Evolutionary conservation across 2,113 vertebrate species (phyloP).

Genomic region (Beaufortia kweichowensis): DNA sequence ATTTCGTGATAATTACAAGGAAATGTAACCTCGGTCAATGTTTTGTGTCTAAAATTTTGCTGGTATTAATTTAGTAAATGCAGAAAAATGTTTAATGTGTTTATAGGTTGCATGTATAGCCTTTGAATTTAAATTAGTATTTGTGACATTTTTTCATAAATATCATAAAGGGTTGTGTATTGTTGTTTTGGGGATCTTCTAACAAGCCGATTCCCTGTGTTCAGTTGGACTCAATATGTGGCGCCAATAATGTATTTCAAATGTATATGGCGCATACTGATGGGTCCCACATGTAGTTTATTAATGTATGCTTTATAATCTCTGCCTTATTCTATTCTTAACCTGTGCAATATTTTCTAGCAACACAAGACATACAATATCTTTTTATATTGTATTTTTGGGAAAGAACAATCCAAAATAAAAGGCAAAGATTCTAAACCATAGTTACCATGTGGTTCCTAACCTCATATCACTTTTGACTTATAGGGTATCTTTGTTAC

Average conservation of each 20-base stretch:
- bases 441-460: conserved; percentile 82
- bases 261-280: conserved; percentile 38
- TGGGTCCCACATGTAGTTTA: conserved; percentile 52
- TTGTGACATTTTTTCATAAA: background rate
- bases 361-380: background rate
- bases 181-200: conserved; percentile 30
- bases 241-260: conserved; percentile 26
- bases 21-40: background rate
- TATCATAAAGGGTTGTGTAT: conserved; percentile 30
- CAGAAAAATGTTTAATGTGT: background rate
- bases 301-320: conserved; percentile 73
- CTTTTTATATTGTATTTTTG: background rate
- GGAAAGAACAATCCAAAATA: conserved; percentile 35
- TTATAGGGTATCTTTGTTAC: conserved; percentile 99
- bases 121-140: background rate
- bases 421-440: conserved; percentile 84
- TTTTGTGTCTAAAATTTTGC: background rate
- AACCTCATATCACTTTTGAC: conserved; percentile 99
- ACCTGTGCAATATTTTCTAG: background rate
- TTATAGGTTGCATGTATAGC: too few species aligned
- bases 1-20: background rate
- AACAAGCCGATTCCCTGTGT: conserved; percentile 38
- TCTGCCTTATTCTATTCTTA: too few species aligned
- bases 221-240: conserved; percentile 45
- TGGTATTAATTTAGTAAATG: background rate